Base-by-base conservation (phyloP, 2,797 vertebrate genomes). In the Macropus fuliginosus region DNA sequence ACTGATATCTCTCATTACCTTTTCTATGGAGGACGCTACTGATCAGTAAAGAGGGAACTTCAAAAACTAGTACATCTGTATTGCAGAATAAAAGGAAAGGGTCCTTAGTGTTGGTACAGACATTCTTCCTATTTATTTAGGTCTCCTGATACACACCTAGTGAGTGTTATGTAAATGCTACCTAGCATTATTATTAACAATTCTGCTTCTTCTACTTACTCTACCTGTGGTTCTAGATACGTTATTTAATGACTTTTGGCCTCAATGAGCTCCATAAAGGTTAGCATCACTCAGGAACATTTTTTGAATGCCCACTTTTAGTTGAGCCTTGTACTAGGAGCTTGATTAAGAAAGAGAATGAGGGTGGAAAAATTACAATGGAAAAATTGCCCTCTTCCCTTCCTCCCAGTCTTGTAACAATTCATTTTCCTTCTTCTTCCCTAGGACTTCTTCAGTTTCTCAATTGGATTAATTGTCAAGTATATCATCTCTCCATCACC, bases 381-480 rank as follows among this genome's bases (percentile, higher is more conserved):
- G n/a, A 21, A 81, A 46, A 81, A 81, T 81, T 81, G 21, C 6
- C 66, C n/a, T 46, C 29, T 46, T 13, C n/a, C 40, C 18, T 29
- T 81, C 18, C 18, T 31, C n/a, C 8, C 18, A 92, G 4, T 54
- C 1, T 34, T 66, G 8, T 66, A 93, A 91, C 27, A 55, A 18
- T 55, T 40, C 10, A 92, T 94, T 90, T 92, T 55, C 13, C 10
- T 92, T 46, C 11, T 94, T 95, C 21, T 94, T 93, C 95, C 46
- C 13, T 27, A 95, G 56, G 10, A 94, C 54, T 92, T 24, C 8
- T 91, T 14, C 54, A 91, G 55, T 93, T 90, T 57, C 14, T 90
- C 87, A 92, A 92, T 95, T 91, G 96, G 94, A 93, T 91, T 62
- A 92, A 93, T 59, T 50, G 50, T 55, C 90, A 93, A 66, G 74